Evolutionary conservation across 2,888 invertebrate genomes (phyloP).

Genomic region (Deilephila porcellus): DNA sequence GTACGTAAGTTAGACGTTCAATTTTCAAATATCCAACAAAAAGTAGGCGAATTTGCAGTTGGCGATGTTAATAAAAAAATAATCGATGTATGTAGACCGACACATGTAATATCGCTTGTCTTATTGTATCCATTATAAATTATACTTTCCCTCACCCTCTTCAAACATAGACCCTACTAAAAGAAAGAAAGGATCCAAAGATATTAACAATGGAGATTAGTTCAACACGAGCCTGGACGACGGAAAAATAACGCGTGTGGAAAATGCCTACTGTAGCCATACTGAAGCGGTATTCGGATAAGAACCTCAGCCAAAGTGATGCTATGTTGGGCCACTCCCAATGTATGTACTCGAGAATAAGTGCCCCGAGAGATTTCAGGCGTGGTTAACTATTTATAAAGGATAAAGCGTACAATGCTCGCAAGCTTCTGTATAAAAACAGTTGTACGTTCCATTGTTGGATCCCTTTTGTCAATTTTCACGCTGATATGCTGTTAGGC

Average conservation of each 20-base stretch:
- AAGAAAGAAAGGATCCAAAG: no score
- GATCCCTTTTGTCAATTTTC: neutral
- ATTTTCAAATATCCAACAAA: no score
- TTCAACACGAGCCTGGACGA: neutral
- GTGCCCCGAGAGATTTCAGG: conserved; percentile 3
- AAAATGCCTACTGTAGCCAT: neutral
- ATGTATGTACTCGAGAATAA: neutral
- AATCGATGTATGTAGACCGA: no score
- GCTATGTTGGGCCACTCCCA: neutral
- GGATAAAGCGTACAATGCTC: neutral
- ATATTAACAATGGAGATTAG: neutral
- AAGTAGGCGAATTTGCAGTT: no score
- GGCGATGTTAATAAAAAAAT: no score
- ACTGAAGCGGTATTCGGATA: neutral
- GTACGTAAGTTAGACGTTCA: no score
- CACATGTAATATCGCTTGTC: no score
- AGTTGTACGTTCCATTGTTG: neutral
- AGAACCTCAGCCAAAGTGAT: conserved; percentile 4
- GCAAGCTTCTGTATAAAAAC: neutral
- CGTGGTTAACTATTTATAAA: conserved; percentile 1
- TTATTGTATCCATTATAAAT: no score
- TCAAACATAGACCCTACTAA: no score
- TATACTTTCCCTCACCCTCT: no score
- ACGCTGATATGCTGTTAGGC: neutral
- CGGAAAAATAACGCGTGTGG: neutral